Base-by-base conservation (phyloP, 2,797 vertebrate species). In the Chromobotia macracanthus region DNA sequence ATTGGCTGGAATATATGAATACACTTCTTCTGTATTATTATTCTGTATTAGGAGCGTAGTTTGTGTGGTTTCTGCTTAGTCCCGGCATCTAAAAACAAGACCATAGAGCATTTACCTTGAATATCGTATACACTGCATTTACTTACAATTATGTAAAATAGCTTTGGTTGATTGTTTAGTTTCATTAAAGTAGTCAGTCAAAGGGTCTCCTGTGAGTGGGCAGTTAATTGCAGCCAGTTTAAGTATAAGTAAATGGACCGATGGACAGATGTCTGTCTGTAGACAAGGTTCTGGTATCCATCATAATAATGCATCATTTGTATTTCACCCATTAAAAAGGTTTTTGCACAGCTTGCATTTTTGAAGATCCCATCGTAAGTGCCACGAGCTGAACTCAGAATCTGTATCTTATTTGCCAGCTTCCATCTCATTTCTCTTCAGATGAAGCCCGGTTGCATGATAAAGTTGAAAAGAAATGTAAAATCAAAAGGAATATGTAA, bases 401-500 rank as follows among this genome's bases (percentile, higher is more conserved):
- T 55, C 58, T 0, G 2, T 38, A 15, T 63, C 66, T 75, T 16
- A 61, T 44, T 70, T 70, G 21, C 44, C 21, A n/a, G 11, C 28
- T 55, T 6, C 31, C 13, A 15, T 60, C 46, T 19, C 28, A 12
- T 64, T 68, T 13, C 21, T 61, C 58, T 61, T 77, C 5, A 38
- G 61, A 72, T 51, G 77, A 76, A n/a, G 16, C 25, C 41, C 64
- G 51, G 13, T 73, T 48, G 53, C 48, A 63, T 76, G 53, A 67
- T 53, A 51, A 28, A 31, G 25, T 11, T 21, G 28, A 70, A 44
- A 35, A 1, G n/a, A 64, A 80, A 74, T 65, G 50, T 21, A 38
- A 18, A 74, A 71, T 77, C 53, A 68, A 35, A 68, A 75, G 41
- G 41, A 67, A 76, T 79, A 56, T 76, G 15, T 80, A 67, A 82